Evolutionary conservation across 2,797 vertebrate species (phyloP).

Genomic region (Xenentodon cancila): DNA sequence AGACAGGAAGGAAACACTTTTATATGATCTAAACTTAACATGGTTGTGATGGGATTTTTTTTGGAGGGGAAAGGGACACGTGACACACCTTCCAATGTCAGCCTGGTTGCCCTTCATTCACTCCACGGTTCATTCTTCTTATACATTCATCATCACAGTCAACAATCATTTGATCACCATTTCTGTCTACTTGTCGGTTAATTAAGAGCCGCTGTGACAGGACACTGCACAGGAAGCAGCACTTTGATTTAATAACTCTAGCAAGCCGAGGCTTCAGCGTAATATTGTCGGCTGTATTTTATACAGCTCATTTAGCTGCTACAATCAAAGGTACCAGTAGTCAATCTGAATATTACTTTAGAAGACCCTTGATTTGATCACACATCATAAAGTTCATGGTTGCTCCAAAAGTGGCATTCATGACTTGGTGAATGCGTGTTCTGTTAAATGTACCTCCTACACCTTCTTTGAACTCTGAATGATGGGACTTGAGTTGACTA

Average conservation of each 20-base stretch:
- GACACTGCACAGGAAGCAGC: neutral
- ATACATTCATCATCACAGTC: too few relatives aligned
- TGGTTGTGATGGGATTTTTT: too few relatives aligned
- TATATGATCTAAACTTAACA: too few relatives aligned
- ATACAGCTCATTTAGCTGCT: constrained; percentile 1
- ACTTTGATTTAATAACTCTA: neutral
- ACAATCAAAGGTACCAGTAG: constrained; percentile 1
- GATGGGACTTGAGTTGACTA: neutral
- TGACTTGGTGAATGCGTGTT: neutral
- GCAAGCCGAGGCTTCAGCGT: neutral
- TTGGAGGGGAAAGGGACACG: too few relatives aligned
- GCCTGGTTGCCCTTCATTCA: too few relatives aligned
- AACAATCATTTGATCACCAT: neutral
- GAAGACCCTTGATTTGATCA: constrained; percentile 10
- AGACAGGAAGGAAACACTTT: too few relatives aligned
- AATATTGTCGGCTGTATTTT: neutral
- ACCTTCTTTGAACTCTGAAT: neutral
- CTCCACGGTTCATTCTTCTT: too few relatives aligned
- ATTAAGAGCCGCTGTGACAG: too few relatives aligned
- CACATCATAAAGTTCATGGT: neutral
- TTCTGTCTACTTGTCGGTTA: neutral
- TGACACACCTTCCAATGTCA: too few relatives aligned
- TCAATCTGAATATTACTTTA: constrained; percentile 1
- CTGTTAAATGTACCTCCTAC: constrained; percentile 5
- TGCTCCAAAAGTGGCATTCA: neutral